Evolutionary conservation across 2,113 vertebrate genomes (phyloP).

Genomic region (Brachyhypopomus gauderio): DNA sequence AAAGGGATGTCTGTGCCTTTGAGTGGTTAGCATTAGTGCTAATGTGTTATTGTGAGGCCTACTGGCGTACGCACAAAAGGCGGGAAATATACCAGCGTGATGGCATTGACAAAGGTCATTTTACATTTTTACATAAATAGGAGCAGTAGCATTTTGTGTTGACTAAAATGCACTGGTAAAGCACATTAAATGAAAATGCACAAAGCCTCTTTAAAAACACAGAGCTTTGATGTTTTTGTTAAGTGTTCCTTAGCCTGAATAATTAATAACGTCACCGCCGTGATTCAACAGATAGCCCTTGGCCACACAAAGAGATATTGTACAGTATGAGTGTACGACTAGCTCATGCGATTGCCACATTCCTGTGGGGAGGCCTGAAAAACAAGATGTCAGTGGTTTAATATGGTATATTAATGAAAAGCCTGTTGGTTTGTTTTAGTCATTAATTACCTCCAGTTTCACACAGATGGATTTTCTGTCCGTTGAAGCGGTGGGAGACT

Average conservation of each 20-base stretch:
- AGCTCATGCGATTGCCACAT: not conserved
- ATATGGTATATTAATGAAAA: constrained; percentile 53
- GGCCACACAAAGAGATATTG: not conserved
- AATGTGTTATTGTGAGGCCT: no score
- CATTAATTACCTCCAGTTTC: constrained; percentile 46
- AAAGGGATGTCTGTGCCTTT: not conserved
- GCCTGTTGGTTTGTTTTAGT: constrained; percentile 44
- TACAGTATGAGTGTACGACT: not conserved
- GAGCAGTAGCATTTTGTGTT: not conserved
- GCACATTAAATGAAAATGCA: not conserved
- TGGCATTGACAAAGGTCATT: no score
- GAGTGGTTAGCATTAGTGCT: not conserved
- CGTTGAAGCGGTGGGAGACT: constrained; percentile 25
- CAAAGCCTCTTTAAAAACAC: not conserved
- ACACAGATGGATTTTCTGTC: constrained; percentile 56
- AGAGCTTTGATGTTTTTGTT: constrained; percentile 5
- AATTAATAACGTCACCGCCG: constrained; percentile 2
- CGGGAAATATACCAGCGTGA: no score
- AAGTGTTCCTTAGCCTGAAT: not conserved
- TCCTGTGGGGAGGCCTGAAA: constrained; percentile 3
- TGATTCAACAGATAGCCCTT: not conserved
- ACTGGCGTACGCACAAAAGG: no score
- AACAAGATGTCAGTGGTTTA: not conserved
- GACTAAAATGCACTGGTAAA: not conserved
- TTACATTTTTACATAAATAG: no score